Evolutionary conservation across 2,113 vertebrate genomes (phyloP).

Genomic region (Notiomystis cincta): DNA sequence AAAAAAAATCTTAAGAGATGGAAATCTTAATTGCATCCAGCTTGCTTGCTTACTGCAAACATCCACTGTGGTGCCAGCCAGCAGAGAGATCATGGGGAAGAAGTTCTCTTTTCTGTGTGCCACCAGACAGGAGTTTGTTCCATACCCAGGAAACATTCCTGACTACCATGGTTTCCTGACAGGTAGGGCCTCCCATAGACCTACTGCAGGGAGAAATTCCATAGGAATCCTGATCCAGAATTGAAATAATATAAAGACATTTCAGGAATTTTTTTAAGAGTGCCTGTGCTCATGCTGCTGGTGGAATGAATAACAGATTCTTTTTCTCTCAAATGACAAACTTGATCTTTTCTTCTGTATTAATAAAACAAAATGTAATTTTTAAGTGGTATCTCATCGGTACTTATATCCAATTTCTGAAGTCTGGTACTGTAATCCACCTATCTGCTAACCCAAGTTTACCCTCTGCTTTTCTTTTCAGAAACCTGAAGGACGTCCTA

Average conservation of each 20-base stretch:
- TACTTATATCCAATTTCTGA: background rate
- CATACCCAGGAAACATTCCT: background rate
- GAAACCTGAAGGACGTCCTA: conserved; percentile 79
- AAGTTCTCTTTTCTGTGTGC: background rate
- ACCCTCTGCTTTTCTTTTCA: conserved; percentile 45
- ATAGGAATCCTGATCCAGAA: background rate
- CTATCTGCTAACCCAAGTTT: background rate
- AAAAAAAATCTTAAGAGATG: background rate
- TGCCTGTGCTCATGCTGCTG: background rate
- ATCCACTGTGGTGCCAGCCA: background rate
- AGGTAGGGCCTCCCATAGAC: background rate
- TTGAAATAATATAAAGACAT: background rate
- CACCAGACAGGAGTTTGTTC: background rate
- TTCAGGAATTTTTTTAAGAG: background rate
- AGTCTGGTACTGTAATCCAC: background rate
- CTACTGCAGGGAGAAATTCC: background rate
- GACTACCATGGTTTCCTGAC: background rate
- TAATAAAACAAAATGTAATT: background rate
- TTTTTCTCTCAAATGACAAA: background rate
- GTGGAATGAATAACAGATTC: background rate
- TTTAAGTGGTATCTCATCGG: background rate
- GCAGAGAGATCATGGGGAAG: background rate
- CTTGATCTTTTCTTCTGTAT: background rate
- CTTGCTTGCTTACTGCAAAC: background rate
- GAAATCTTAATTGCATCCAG: background rate